Conservation (phyloP, 2,888 invertebrate genomes). For the Hyppa rectilinea region DNA sequence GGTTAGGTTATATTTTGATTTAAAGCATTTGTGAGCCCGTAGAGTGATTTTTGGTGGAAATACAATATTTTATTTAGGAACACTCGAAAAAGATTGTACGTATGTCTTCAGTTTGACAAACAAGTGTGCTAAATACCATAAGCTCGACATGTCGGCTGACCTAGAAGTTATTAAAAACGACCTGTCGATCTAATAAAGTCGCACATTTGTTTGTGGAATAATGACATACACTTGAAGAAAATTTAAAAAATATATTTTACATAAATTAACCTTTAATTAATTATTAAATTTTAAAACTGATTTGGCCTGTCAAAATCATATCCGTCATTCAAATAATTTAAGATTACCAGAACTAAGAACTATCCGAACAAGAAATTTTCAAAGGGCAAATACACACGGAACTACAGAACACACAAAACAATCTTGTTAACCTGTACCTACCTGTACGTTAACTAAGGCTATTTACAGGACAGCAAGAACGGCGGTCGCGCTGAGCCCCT, state of each 20-base stretch:
- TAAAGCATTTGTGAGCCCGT: conserved; percentile 52
- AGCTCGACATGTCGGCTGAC: too few relatives aligned
- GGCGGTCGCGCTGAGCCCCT: conserved; percentile 71
- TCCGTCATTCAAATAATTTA: conserved; percentile 13
- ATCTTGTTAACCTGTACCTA: conserved; percentile 65
- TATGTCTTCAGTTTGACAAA: too few relatives aligned
- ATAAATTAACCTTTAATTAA: too few relatives aligned
- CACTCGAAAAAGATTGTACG: too few relatives aligned
- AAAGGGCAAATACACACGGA: conserved; percentile 43
- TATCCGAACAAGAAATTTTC: conserved; percentile 57
- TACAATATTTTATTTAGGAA: conserved; percentile 4
- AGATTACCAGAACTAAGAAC: conserved; percentile 37
- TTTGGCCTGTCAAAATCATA: background rate
- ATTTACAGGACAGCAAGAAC: conserved; percentile 74
- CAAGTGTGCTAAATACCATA: too few relatives aligned
- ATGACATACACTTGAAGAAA: too few relatives aligned
- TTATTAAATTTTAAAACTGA: too few relatives aligned
- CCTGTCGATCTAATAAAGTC: too few relatives aligned
- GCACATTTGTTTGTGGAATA: too few relatives aligned
- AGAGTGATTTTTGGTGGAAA: conserved; percentile 38
- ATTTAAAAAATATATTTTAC: too few relatives aligned
- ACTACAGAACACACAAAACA: conserved; percentile 62
- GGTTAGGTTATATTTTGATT: conserved; percentile 68
- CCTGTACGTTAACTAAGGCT: conserved; percentile 70
- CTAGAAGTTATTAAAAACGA: too few relatives aligned